Base-by-base conservation (phyloP, 2,113 vertebrate genomes). In the Pandion haliaetus region DNA sequence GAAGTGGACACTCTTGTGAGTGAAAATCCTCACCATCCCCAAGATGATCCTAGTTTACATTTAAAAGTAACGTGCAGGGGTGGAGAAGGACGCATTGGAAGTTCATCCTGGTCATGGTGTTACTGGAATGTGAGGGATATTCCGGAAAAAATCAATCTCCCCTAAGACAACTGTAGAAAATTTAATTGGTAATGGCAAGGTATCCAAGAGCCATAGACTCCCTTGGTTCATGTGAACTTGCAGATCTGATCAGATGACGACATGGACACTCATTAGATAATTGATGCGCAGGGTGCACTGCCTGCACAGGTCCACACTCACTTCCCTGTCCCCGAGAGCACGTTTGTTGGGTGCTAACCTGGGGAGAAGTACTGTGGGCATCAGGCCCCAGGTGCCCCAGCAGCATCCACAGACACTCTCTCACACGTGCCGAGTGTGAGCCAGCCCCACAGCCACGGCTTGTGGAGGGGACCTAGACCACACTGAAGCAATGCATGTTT, bases 351-450 rank as follows among this genome's bases (percentile, higher is more conserved):
- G 23, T 2, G 2, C 23, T 19, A 4, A 36, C 42, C 4, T 44
- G 52, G 55, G 34, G 34, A 69, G 45, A 14, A 34, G 29, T 13
- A 1, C 47, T 3, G 12, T 12, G 54, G 54, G 28, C 54, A 14
- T 5, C 1, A 5, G 38, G n/a, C 12, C 38, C 40, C 9, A 4
- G 17, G 7, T 15, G 45, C 34, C 45, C 55, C 52, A n/a, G n/a
- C 36, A 67, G 73, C 59, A 20, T 16, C 52, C 31, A 2, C 29
- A 32, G 62, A 21, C 15, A 14, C 21, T n/a, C n/a, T 8, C 18
- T 23, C 15, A 10, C 15, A 10, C 2, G 2, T 19, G 62, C 20
- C 0, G 2, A 8, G 18, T 10, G 10, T 2, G 9, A 8, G 19
- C 8, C 1, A 0, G 54, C 63, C 36, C 73, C 4, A 1, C 26